Evolutionary conservation across 30 jellyfish, hydroid and myxozoan genomes (phyloP).

Genomic region (Cassiopea andromeda): DNA sequence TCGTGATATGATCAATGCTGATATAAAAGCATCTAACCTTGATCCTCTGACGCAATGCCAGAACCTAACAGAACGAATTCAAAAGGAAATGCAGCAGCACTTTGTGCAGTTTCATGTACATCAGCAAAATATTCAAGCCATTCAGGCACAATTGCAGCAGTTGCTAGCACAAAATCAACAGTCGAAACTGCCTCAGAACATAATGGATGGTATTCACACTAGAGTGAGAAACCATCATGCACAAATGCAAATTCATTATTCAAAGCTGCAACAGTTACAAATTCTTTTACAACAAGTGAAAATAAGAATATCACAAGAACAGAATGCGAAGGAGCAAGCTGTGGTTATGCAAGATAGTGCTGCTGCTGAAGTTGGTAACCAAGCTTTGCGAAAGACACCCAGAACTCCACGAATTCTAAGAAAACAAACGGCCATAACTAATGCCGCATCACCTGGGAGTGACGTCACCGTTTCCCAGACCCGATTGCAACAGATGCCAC

Average conservation of each 20-base stretch:
- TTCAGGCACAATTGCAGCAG: conserved; percentile 91
- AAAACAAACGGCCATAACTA: conserved; percentile 1
- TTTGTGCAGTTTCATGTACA: conserved; percentile 95
- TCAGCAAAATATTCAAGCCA: conserved; percentile 88
- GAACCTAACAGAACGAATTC: conserved; percentile 78
- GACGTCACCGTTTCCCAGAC: neutral
- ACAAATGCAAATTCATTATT: conserved; percentile 94
- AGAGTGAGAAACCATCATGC: conserved; percentile 88
- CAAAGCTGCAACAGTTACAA: conserved; percentile 88
- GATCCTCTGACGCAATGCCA: conserved; percentile 82
- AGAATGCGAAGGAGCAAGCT: conserved; percentile 29
- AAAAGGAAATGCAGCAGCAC: conserved; percentile 89
- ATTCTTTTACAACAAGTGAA: conserved; percentile 88
- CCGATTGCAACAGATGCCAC: neutral
- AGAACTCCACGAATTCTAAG: neutral
- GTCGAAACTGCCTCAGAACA: conserved; percentile 84
- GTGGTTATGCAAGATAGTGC: neutral
- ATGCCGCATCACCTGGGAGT: neutral
- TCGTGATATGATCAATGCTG: conserved; percentile 71
- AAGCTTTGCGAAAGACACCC: conserved; percentile 3
- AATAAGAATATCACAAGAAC: conserved; percentile 65
- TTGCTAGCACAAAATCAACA: conserved; percentile 68
- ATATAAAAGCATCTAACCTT: conserved; percentile 57
- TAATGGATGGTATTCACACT: conserved; percentile 82
- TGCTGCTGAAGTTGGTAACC: neutral